phyloP scores from a whole-genome alignment of 2,113 vertebrate species.

The Myxocyprinus asiaticus region DNA sequence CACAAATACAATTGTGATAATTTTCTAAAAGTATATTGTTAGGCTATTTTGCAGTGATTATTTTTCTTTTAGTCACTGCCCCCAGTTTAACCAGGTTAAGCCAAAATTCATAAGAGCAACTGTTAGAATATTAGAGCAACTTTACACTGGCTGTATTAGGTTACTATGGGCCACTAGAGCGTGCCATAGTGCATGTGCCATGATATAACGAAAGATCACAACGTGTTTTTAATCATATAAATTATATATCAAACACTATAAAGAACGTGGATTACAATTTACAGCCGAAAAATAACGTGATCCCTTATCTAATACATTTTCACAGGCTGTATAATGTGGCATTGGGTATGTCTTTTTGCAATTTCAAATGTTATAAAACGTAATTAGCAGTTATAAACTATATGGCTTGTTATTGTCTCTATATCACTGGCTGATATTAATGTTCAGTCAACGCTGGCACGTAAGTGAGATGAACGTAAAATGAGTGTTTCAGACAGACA shows the following conservation, averaged over 20 bases:
- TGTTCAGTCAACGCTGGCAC: background rate
- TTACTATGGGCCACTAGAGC: constrained; percentile 46
- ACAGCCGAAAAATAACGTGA: background rate
- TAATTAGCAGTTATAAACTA: background rate
- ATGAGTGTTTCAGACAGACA: background rate
- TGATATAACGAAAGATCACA: constrained; percentile 17
- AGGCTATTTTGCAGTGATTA: too few relatives aligned
- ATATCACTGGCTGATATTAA: background rate
- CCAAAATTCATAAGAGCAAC: too few relatives aligned
- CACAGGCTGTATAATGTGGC: background rate
- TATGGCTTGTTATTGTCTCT: background rate
- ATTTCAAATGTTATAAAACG: background rate
- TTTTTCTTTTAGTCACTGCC: too few relatives aligned
- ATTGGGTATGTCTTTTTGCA: background rate
- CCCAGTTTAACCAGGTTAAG: too few relatives aligned
- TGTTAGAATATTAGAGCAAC: too few relatives aligned
- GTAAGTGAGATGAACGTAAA: too few relatives aligned
- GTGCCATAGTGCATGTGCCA: constrained; percentile 16
- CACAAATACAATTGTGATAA: too few relatives aligned
- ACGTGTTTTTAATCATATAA: background rate
- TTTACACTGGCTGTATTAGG: too few relatives aligned
- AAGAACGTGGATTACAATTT: background rate
- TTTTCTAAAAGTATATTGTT: too few relatives aligned
- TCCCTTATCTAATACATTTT: background rate
- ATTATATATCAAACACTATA: background rate